These are phyloP conservation scores for Drosophila tsacasi DNA, from an alignment of 1,140 invertebrate genomes.

Conservation along the genomic window DNA sequence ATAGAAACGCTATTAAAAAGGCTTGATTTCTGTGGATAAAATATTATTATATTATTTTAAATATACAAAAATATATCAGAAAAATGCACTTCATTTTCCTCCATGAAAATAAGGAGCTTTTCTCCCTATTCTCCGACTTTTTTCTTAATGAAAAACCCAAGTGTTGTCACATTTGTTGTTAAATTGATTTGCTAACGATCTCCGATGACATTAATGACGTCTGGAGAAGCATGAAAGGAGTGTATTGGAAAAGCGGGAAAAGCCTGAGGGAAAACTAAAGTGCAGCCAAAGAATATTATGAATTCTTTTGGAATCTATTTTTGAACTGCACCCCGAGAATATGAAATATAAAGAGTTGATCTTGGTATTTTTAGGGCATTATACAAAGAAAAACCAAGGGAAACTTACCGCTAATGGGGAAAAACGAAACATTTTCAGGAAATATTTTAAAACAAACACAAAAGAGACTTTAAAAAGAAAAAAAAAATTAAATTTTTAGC, in stretches of 20 bases:
- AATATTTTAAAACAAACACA: not conserved
- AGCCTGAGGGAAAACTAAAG: conserved; percentile 12
- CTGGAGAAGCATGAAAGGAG: not conserved
- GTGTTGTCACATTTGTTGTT: conserved; percentile 70
- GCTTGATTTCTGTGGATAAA: too few relatives aligned
- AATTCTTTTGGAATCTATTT: conserved; percentile 30
- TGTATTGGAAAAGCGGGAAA: not conserved
- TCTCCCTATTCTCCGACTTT: not conserved
- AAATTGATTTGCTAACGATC: conserved; percentile 75
- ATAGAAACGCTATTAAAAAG: too few relatives aligned
- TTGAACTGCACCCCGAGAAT: conserved; percentile 5
- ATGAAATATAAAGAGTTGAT: conserved; percentile 9
- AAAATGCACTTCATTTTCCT: too few relatives aligned
- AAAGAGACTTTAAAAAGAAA: not conserved
- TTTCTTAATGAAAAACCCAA: conserved; percentile 21
- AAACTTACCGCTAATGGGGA: conserved; percentile 3
- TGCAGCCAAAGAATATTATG: conserved; percentile 23
- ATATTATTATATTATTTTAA: too few relatives aligned
- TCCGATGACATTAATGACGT: conserved; percentile 54
- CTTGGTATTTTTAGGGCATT: conserved; percentile 13
- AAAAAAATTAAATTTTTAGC: not conserved
- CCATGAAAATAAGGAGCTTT: not conserved
- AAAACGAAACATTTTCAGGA: not conserved
- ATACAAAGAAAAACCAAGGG: not conserved
- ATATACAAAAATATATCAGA: too few relatives aligned